Percentiles rank a stretch among this genome's conserved stretches.
Conservation (phyloP, 2,113 vertebrate genomes). For the Pangasianodon hypophthalmus region DNA sequence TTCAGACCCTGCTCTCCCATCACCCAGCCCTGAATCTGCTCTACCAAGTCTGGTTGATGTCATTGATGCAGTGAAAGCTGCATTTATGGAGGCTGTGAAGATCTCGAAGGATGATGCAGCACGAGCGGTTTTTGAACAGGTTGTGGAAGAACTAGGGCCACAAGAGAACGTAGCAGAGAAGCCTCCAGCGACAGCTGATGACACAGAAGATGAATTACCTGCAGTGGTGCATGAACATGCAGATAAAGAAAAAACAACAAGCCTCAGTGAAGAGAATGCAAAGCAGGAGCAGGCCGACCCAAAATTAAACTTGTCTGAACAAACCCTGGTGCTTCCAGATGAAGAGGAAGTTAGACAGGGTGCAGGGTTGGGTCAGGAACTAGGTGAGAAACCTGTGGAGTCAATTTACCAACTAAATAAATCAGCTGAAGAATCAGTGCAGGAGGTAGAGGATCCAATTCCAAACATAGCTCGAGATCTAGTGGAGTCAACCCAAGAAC, state of each 20-base stretch:
- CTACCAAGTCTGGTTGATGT: constrained; percentile 66
- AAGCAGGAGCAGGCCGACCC: background rate
- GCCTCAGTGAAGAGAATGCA: background rate
- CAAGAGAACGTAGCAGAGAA: constrained; percentile 1
- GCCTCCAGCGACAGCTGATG: background rate
- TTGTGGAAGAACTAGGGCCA: constrained; percentile 34
- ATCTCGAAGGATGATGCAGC: constrained; percentile 16
- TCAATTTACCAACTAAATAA: background rate
- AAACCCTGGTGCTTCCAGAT: background rate
- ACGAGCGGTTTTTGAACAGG: constrained; percentile 63
- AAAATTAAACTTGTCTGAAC: constrained; percentile 13
- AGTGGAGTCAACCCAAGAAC: constrained; percentile 1
- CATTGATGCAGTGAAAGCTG: constrained; percentile 66
- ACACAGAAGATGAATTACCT: constrained; percentile 15
- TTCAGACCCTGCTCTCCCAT: constrained; percentile 28
- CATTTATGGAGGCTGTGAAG: constrained; percentile 66
- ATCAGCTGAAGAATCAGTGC: background rate
- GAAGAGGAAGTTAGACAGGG: background rate
- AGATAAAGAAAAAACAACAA: background rate
- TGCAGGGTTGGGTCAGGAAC: background rate
- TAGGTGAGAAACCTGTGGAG: background rate
- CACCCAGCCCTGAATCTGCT: constrained; percentile 40
- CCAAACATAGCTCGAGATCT: background rate
- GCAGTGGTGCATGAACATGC: constrained; percentile 12
- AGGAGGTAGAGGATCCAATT: background rate